A percentile compares a stretch with the other conserved stretches of the same genome.
Conservation (phyloP, 2,113 vertebrate species). For the Muntiacus muntjak region DNA sequence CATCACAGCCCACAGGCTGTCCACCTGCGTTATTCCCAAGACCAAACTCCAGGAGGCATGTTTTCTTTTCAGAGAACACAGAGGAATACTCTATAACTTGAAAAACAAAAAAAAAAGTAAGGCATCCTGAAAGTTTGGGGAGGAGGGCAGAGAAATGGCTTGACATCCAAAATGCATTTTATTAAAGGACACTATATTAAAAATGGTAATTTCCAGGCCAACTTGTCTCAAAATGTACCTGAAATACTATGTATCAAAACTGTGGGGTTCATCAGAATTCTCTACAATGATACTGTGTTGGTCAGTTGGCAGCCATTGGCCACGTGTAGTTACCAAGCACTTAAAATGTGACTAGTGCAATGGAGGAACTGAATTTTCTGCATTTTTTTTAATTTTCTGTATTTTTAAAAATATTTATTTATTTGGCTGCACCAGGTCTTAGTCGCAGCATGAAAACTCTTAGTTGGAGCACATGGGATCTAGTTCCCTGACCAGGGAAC, state of each 20-base stretch:
- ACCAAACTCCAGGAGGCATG: neutral
- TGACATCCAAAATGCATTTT: neutral
- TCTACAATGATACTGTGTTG: neutral
- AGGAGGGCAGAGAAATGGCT: neutral
- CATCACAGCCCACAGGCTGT: neutral
- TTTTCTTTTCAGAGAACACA: neutral
- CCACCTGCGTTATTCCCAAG: neutral
- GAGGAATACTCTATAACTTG: neutral
- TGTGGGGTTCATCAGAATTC: neutral
- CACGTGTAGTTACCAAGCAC: neutral
- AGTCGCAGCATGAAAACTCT: neutral
- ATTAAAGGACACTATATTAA: neutral
- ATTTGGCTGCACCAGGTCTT: neutral
- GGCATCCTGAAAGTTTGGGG: neutral
- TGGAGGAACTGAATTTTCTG: neutral
- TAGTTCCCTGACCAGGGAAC: neutral
- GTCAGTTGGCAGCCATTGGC: neutral
- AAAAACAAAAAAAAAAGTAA: neutral
- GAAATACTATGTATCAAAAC: neutral
- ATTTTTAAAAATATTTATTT: neutral
- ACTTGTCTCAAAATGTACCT: neutral
- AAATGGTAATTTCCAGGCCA: neutral
- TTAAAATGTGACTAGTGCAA: neutral
- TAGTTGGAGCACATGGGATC: neutral
- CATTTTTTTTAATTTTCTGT: neutral